Evolutionary conservation across 2,113 vertebrate genomes (phyloP), one percentile per base, ranked within the genome.

Genomic region (Morone chrysops): DNA sequence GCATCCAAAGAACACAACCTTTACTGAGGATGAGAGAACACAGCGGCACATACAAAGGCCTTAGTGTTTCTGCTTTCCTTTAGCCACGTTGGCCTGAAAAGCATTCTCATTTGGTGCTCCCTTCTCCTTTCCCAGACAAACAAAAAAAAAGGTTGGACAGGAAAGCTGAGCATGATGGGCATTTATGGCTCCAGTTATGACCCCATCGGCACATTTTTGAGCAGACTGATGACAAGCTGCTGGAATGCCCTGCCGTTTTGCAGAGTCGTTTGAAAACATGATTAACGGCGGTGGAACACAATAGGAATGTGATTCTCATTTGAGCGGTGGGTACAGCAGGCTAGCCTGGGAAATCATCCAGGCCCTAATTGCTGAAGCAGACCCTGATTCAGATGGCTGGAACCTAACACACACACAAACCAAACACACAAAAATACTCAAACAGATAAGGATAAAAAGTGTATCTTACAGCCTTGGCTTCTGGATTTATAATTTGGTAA

Each of bases 301-400:
- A 94, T 90, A 92, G 87, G 87, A 93, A 92, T 94, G 90, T 67
- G 87, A 94, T 91, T 92, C 92, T 93, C 91, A 88, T 93, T 90
- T 87, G 91, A 94, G 90, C 85, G 60, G 83, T 76, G 85, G 81
- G 85, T 89, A 90, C 81, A 63, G 85, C 79, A 78, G 92, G 61
- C 86, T 87, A 86, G 89, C 84, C 88, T 92, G 93, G 94, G 94
- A 95, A 93, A 84, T 87, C 83, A 88, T 93, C 93, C 93, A 94
- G 90, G 75, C 81, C 92, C 90, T 95, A 94, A 94, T 94, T 93
- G 91, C 91, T 75, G 80, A 87, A 91, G 85, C 93, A 93, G 91
- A 92, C 90, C 91, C 81, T 75, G 86, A 87, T 91, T 92, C 85
- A 92, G 87, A 85, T 47, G 38, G 81, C 84, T 89, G 87, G 86